Evolutionary conservation across 2,888 invertebrate genomes (phyloP).

Genomic region (Tetropium fuscum): DNA sequence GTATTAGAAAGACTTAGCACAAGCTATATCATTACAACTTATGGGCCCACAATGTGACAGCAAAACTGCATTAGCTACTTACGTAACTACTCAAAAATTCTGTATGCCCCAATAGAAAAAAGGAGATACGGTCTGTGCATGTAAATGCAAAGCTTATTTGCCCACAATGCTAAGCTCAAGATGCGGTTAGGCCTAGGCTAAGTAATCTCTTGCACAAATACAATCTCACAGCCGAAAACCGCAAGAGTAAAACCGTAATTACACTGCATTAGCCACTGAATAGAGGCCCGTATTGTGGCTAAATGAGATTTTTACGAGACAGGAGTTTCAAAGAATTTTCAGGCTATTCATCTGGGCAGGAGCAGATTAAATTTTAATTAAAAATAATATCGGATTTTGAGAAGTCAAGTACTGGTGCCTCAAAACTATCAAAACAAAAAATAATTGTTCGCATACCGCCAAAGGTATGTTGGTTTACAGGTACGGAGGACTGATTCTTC

Average conservation of each 20-base stretch:
- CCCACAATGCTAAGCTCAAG: constrained; percentile 48
- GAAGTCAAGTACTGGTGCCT: constrained; percentile 38
- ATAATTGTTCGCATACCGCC: too few relatives aligned
- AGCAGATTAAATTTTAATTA: constrained; percentile 36
- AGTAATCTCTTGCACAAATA: constrained; percentile 53
- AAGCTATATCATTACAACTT: too few relatives aligned
- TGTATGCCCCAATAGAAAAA: neutral
- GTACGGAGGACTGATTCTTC: too few relatives aligned
- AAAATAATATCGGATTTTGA: constrained; percentile 37
- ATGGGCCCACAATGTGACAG: too few relatives aligned
- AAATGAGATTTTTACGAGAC: constrained; percentile 35
- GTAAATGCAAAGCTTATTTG: constrained; percentile 44
- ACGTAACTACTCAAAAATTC: constrained; percentile 14
- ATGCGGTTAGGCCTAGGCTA: constrained; percentile 49
- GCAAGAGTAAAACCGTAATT: constrained; percentile 48
- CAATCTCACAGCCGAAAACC: constrained; percentile 45
- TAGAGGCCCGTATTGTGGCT: constrained; percentile 30
- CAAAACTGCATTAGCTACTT: constrained; percentile 9
- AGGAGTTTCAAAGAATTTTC: constrained; percentile 9
- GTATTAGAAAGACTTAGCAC: too few relatives aligned
- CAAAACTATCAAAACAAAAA: constrained; percentile 38
- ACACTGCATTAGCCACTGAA: constrained; percentile 37
- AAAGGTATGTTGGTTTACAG: too few relatives aligned
- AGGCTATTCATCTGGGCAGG: constrained; percentile 11
- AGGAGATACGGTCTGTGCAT: constrained; percentile 29